Conservation (phyloP, 2,888 invertebrate species). For the Dasypogon diadema region DNA sequence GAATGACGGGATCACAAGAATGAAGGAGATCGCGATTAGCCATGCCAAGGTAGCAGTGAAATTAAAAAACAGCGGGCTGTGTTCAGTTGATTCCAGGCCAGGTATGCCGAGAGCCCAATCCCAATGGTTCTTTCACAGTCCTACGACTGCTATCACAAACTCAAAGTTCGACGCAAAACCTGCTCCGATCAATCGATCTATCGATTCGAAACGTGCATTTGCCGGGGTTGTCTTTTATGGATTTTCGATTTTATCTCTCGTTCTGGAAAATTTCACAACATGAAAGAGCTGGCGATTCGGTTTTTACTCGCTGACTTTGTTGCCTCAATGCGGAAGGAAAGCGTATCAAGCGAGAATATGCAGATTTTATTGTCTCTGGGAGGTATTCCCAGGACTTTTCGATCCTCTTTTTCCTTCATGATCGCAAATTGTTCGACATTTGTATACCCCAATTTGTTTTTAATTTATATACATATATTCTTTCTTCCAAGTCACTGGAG, state of each 20-base stretch:
- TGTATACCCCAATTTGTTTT: no score
- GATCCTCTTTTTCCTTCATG: not conserved
- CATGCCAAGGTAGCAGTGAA: not conserved
- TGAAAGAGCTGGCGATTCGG: not conserved
- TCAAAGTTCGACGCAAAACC: constrained; percentile 10
- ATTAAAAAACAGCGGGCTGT: not conserved
- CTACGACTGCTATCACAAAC: constrained; percentile 15
- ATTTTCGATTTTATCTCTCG: constrained; percentile 16
- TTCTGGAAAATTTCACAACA: constrained; percentile 10
- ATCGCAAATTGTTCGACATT: no score
- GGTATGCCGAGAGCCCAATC: not conserved
- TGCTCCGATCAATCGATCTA: constrained; percentile 8
- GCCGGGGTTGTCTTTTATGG: not conserved
- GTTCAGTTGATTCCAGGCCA: not conserved
- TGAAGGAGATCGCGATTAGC: not conserved
- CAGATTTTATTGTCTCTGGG: not conserved
- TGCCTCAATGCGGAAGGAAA: not conserved
- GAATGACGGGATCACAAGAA: not conserved
- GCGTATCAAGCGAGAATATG: not conserved
- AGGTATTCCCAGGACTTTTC: not conserved
- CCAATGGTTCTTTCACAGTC: not conserved
- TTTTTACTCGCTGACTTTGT: not conserved
- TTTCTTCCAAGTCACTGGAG: no score
- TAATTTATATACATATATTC: no score
- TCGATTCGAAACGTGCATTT: constrained; percentile 11